These are phyloP conservation scores for Melanotaenia nigrans DNA, from an alignment of 2,797 vertebrate genomes.

Conservation along the genomic window DNA sequence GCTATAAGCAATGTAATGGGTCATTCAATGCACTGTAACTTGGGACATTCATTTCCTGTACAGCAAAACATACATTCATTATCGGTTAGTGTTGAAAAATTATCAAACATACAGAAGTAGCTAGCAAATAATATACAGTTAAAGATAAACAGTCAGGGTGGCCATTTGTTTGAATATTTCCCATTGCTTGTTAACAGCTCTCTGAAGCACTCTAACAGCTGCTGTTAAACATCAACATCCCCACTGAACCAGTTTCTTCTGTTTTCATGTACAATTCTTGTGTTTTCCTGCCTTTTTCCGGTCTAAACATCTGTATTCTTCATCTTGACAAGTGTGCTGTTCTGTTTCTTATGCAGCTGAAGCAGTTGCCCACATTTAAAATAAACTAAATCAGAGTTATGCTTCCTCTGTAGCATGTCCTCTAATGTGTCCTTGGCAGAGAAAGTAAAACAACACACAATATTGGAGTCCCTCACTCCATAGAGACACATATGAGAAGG, in stretches of 20 bases:
- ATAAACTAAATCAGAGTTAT: slow-evolving; percentile 41
- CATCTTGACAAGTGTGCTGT: slow-evolving; percentile 41
- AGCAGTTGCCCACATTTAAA: slow-evolving; percentile 59
- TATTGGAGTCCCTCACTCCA: slow-evolving; percentile 54
- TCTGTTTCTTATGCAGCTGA: slow-evolving; percentile 62
- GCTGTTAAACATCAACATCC: slow-evolving; percentile 61
- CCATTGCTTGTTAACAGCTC: slow-evolving; percentile 62
- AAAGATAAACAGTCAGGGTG: slow-evolving; percentile 78
- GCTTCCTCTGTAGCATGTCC: slow-evolving; percentile 54
- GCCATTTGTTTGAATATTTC: slow-evolving; percentile 58
- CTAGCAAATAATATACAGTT: slow-evolving; percentile 78
- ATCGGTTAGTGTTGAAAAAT: slow-evolving; percentile 84
- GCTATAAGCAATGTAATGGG: slow-evolving; percentile 49
- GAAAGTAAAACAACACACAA: slow-evolving; percentile 67
- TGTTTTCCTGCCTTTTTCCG: slow-evolving; percentile 44
- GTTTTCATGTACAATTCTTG: slow-evolving; percentile 47
- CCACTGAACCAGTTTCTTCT: slow-evolving; percentile 39
- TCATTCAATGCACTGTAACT: slow-evolving; percentile 77
- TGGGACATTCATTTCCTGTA: slow-evolving; percentile 83
- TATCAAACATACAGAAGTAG: slow-evolving; percentile 75
- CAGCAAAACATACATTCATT: slow-evolving; percentile 88
- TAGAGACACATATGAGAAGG: slow-evolving; percentile 73
- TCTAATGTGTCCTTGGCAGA: slow-evolving; percentile 76
- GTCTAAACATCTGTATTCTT: not conserved
- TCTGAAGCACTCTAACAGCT: slow-evolving; percentile 51